Evolutionary conservation across 2,797 vertebrate genomes (phyloP), one percentile per base, ranked within the genome.

Genomic region (Helicolenus hilgendorfi): DNA sequence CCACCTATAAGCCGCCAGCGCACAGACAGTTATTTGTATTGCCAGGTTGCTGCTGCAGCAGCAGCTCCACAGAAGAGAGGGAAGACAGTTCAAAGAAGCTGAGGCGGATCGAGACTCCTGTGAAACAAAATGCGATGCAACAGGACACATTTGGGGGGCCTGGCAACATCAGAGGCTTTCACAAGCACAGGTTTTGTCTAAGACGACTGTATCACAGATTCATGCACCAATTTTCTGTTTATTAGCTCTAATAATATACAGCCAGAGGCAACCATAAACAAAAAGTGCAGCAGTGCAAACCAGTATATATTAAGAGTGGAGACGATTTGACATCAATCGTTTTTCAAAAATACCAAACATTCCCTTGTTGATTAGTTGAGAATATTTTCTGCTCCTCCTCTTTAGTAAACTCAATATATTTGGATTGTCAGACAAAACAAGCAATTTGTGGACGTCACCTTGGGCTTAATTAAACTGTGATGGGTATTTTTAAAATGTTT

Each of bases 1-100:
- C 94, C 95, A 95, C 93, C 95, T 96, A 96, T 95, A 95, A 96
- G 94, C 93, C 78, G 85, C 92, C 94, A 91, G 93, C 79, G 69
- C 91, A 89, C 88, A 95, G 91, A 94, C 91, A 81, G 72, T 95
- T 94, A 95, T 95, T 95, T 95, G 94, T 95, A 92, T 84, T 96
- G 96, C 92, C 94, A 94, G 91, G 92, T 88, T 94, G 89, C 93
- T 91, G 91, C 94, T 85, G 94, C 89, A 63, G 90, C 92, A 73
- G 91, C 92, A 73, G 93, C 94, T 90, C 85, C 84, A 15, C 49
- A 85, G 77, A 90, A 89, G 77, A 93, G 81, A 94, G 81, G 93
- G 88, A 72, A 91, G 89, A 86, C 80, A 71, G 91, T 94, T 94
- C 91, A 94, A 92, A 95, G 90, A 80, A 75, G 84, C 81, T 9